Percentiles rank a stretch among this genome's conserved stretches.
Evolutionary conservation across 1,140 invertebrate genomes (phyloP).

Genomic region (Potamilus streckersoni): DNA sequence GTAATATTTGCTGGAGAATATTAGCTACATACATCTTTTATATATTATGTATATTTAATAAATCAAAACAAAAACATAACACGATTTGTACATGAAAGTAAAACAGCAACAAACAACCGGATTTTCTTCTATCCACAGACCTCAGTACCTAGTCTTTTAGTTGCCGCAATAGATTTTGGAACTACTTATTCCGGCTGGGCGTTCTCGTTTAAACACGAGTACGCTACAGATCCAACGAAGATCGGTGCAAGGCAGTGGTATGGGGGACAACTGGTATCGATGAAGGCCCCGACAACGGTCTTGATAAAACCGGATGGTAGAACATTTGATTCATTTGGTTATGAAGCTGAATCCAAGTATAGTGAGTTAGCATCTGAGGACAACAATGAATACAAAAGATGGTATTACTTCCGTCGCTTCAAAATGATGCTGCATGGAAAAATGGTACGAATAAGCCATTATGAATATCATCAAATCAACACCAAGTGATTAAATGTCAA

Average conservation of each 20-base stretch:
- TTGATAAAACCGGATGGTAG: slow-evolving; percentile 14
- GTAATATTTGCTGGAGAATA: too few species aligned
- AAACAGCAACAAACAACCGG: too few species aligned
- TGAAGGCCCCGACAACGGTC: slow-evolving; percentile 2
- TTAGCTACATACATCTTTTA: too few species aligned
- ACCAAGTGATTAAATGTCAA: too few species aligned
- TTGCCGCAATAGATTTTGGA: slow-evolving; percentile 13
- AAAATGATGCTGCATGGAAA: slow-evolving; percentile 10
- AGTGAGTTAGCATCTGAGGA: neutral
- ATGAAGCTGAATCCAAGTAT: slow-evolving; percentile 8
- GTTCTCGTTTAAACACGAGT: slow-evolving; percentile 17
- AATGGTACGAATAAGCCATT: too few species aligned
- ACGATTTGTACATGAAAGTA: too few species aligned
- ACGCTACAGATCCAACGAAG: slow-evolving; percentile 3
- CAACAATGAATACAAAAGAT: neutral
- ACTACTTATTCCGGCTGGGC: slow-evolving; percentile 15
- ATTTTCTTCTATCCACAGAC: too few species aligned
- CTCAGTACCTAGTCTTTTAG: neutral
- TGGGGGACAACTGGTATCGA: slow-evolving; percentile 2
- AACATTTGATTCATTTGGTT: slow-evolving; percentile 11
- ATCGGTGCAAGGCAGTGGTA: slow-evolving; percentile 6
- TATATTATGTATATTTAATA: too few species aligned
- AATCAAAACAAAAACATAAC: too few species aligned
- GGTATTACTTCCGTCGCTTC: slow-evolving; percentile 5
- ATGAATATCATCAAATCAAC: too few species aligned